These are phyloP conservation scores for Mirza zaza DNA, from an alignment of 2,113 vertebrate genomes.

Conservation along the genomic window DNA sequence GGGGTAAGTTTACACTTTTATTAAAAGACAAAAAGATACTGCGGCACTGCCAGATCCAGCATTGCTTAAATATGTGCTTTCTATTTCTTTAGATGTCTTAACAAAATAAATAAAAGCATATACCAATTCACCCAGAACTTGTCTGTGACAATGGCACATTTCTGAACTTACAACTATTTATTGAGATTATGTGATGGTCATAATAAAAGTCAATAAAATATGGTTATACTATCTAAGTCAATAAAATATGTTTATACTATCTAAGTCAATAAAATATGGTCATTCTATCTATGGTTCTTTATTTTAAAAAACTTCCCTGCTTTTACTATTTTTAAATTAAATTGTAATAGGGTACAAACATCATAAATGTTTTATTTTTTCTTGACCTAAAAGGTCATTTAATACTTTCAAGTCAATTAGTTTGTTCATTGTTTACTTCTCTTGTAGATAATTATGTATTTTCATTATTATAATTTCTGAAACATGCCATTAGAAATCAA, in stretches of 20 bases:
- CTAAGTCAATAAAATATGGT: too few species aligned
- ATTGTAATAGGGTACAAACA: background rate
- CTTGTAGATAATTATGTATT: constrained; percentile 6
- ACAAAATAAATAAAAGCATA: background rate
- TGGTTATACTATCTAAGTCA: too few species aligned
- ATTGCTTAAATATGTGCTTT: background rate
- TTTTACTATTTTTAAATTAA: constrained; percentile 43
- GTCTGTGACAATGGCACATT: background rate
- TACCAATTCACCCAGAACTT: background rate
- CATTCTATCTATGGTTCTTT: background rate
- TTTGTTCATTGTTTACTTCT: background rate
- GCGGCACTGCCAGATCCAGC: background rate
- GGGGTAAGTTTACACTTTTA: background rate
- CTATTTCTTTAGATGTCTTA: constrained; percentile 20
- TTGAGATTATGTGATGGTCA: background rate
- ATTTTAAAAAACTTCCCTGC: background rate
- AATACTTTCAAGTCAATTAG: background rate
- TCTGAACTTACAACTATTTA: background rate
- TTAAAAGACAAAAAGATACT: background rate
- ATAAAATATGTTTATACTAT: too few species aligned
- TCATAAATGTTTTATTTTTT: background rate
- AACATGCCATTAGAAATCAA: constrained; percentile 15
- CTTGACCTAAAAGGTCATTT: background rate
- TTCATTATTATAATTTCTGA: background rate
- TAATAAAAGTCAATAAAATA: background rate